Percentiles rank a stretch among this genome's conserved stretches.
Conservation (phyloP, 2,113 vertebrate genomes). For the Trogon melanurus region DNA sequence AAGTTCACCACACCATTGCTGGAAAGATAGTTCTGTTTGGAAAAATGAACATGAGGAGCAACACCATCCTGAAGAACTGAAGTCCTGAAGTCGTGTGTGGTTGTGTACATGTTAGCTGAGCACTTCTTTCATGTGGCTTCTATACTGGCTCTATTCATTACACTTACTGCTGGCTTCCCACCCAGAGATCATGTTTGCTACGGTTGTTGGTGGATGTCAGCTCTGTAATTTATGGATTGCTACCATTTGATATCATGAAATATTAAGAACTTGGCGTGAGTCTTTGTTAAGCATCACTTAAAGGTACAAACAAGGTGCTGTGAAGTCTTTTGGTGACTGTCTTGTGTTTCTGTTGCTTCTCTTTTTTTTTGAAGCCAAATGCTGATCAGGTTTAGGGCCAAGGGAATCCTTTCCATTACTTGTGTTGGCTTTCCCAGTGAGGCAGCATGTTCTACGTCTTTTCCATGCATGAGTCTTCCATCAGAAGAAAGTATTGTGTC, state of each 20-base stretch:
- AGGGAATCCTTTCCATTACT: neutral
- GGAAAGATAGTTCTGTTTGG: neutral
- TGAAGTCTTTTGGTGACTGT: neutral
- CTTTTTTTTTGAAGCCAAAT: neutral
- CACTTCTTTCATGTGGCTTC: neutral
- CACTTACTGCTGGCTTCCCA: neutral
- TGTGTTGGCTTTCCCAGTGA: neutral
- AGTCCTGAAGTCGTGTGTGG: neutral
- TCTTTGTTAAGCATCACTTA: neutral
- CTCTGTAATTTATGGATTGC: neutral
- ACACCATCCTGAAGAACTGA: neutral
- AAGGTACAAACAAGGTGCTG: neutral
- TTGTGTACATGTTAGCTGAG: neutral
- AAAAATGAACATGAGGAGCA: rapidly evolving
- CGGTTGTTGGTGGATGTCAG: neutral
- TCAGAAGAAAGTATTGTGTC: constrained; percentile 17
- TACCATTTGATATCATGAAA: neutral
- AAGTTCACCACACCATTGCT: neutral
- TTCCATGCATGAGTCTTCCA: neutral
- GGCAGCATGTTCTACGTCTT: neutral
- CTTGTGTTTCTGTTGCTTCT: neutral
- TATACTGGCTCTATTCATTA: neutral
- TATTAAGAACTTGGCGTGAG: neutral
- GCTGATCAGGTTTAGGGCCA: neutral
- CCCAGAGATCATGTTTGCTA: neutral